phyloP scores from a whole-genome alignment of 2,113 vertebrate species.

The Petrocephalus zakoni region DNA sequence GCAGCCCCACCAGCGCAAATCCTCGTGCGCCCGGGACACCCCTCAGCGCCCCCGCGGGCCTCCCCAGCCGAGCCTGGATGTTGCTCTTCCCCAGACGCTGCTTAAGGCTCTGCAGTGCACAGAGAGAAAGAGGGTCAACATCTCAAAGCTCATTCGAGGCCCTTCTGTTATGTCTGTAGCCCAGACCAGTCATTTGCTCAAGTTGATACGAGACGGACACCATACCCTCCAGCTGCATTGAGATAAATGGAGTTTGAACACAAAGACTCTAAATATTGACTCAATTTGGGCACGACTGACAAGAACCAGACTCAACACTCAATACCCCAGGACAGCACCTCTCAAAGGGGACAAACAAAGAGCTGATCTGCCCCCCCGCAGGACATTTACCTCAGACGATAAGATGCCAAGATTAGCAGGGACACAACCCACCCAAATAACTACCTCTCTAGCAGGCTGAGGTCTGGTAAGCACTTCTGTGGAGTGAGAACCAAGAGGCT shows the following conservation, averaged over 20 bases:
- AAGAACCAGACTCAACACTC: neutral
- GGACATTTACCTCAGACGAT: neutral
- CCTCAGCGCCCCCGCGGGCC: constrained; percentile 58
- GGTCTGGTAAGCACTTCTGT: neutral
- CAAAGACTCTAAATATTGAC: neutral
- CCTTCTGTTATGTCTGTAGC: neutral
- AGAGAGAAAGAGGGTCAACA: neutral
- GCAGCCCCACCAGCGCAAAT: constrained; percentile 53
- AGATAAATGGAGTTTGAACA: neutral
- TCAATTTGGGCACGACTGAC: neutral
- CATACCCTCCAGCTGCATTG: neutral
- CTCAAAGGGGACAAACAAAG: neutral
- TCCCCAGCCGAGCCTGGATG: constrained; percentile 77
- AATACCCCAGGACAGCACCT: neutral
- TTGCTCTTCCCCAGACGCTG: constrained; percentile 73
- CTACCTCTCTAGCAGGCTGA: neutral
- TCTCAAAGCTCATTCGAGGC: neutral
- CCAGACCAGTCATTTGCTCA: neutral
- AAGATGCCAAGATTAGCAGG: neutral
- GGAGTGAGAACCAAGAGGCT: neutral
- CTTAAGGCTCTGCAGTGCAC: constrained; percentile 68
- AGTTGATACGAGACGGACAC: neutral
- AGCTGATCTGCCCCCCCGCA: neutral
- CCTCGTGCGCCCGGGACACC: constrained; percentile 63
- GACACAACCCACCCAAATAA: neutral